Evolutionary conservation across 2,888 invertebrate genomes (phyloP).

Genomic region (Sylvicola cinctus): DNA sequence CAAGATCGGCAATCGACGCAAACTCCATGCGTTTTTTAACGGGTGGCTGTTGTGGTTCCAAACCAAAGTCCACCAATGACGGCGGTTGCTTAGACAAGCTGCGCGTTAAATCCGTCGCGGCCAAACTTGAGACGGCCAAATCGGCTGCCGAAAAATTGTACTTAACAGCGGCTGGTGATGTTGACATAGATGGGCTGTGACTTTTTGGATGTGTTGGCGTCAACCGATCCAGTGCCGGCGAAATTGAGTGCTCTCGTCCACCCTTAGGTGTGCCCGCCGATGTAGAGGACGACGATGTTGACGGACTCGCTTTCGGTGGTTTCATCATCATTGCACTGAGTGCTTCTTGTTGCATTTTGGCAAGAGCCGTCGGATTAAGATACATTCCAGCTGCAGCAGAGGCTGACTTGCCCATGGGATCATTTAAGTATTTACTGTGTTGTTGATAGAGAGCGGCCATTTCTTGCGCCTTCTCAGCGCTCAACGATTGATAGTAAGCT

Average conservation of each 20-base stretch:
- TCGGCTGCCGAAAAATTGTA: slow-evolving; percentile 26
- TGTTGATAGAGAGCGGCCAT: slow-evolving; percentile 26
- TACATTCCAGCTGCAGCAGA: slow-evolving; percentile 62
- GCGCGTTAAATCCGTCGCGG: not conserved
- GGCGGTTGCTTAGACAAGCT: no score
- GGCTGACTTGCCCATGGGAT: slow-evolving; percentile 55
- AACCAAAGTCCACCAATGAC: no score
- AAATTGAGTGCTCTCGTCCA: no score
- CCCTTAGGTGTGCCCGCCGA: slow-evolving; percentile 3
- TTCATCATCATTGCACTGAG: slow-evolving; percentile 32
- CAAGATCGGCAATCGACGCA: slow-evolving; percentile 24
- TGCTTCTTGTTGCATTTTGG: slow-evolving; percentile 42
- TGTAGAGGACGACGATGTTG: slow-evolving; percentile 9
- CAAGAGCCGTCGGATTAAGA: slow-evolving; percentile 37
- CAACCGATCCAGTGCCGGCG: not conserved
- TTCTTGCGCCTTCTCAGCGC: slow-evolving; percentile 29
- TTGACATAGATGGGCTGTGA: not conserved
- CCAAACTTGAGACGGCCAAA: slow-evolving; percentile 24
- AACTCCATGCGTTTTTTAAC: slow-evolving; percentile 25
- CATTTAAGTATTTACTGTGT: slow-evolving; percentile 19
- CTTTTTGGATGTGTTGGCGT: not conserved
- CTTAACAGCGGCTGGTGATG: slow-evolving; percentile 12
- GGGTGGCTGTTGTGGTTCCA: slow-evolving; percentile 6
- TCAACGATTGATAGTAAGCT: slow-evolving; percentile 19
- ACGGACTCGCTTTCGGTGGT: slow-evolving; percentile 23